Base-by-base conservation (phyloP, 2,113 vertebrate species). In the Scomber colias region DNA sequence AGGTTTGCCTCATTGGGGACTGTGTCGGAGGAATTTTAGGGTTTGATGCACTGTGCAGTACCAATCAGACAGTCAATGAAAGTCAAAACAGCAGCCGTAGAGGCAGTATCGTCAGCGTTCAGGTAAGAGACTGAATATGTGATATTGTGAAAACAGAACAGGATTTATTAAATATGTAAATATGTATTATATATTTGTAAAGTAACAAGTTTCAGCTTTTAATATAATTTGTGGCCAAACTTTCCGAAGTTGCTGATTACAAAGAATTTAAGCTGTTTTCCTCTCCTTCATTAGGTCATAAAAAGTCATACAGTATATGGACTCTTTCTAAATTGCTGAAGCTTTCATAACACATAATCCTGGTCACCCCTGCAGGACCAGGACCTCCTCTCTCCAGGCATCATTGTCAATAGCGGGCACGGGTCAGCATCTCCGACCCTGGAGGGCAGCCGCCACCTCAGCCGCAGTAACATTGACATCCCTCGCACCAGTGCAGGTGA, bases 1-100 rank as follows among this genome's bases (percentile, higher is more conserved):
- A 99, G 98, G 98, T 99, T 12, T 98, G 96, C 84, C 95, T 99
- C 84, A 96, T 99, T 19, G 98, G 97, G 48, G 98, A 99, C 95
- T 99, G 97, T 57, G 95, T 99, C 48, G 98, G 98, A 71, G 98
- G 98, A 86, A 97, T 99, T 82, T 84, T 99, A 86, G 97, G 97
- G 76, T 99, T 99, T 69, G 98, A 99, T 83, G 97, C 97, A 60
- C 95, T 99, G 85, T 99, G 98, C 94, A 97, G 93, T 88, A 97
- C 96, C 92, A 96, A 92, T 78, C 97, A 97, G 90, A 95, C 95
- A 0, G 95, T 96, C 70, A 96, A 95, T 0, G 97, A 99, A 90
- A 99, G 97, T 87, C 97, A 97, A 85, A 97, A 96, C 95, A 99
- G 97, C 94, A 98, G 97, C 79, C 96, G 97, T 14, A 94, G 97